phyloP scores from a whole-genome alignment of 64 coral and sea anemone genomes.

The Anthopleura sola region DNA sequence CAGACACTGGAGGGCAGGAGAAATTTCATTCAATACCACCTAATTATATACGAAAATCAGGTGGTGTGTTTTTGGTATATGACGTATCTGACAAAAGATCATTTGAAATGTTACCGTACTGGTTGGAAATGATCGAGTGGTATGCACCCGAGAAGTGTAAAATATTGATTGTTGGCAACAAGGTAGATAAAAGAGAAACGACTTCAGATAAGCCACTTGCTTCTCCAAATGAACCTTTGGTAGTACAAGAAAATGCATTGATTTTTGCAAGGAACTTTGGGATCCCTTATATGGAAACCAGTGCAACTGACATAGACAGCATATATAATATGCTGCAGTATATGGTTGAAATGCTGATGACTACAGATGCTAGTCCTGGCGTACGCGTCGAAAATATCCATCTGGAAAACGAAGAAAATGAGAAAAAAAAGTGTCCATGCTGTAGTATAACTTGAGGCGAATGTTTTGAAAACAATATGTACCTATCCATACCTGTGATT shows the following conservation, averaged over 20 bases:
- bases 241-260: neutral
- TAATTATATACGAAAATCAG: neutral
- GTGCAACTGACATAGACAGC: neutral
- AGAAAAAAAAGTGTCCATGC: too few relatives aligned
- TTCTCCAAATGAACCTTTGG: neutral
- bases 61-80: constrained; percentile 25
- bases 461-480: too few relatives aligned
- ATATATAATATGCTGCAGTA: neutral
- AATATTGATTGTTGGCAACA: constrained; percentile 28
- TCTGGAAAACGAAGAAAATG: too few relatives aligned
- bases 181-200: neutral
- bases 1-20: constrained; percentile 31
- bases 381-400: too few relatives aligned
- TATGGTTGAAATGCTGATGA: neutral
- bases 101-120: neutral
- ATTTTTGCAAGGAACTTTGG: neutral
- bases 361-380: neutral
- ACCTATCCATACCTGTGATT: too few relatives aligned
- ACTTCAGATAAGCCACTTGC: too few relatives aligned
- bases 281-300: neutral
- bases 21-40: neutral
- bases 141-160: neutral
- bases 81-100: neutral
- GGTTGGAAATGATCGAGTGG: neutral
- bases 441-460: too few relatives aligned